Conservation (phyloP, 2,797 vertebrate species). For the Sebastolobus altivelis region DNA sequence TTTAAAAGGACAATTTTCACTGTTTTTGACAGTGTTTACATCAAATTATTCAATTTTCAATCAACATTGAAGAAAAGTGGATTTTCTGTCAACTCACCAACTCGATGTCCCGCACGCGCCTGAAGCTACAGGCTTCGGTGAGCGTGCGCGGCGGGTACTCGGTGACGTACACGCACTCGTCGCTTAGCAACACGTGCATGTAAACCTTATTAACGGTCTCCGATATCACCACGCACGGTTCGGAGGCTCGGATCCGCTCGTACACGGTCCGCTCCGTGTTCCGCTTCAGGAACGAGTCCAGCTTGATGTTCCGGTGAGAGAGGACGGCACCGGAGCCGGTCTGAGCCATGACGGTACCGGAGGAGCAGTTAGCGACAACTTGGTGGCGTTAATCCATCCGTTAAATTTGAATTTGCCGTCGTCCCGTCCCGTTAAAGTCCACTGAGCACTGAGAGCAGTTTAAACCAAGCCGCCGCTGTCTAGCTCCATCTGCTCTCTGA, state of each 20-base stretch:
- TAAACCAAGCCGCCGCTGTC: neutral
- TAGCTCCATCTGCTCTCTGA: constrained; percentile 34
- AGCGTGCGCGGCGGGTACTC: constrained; percentile 85
- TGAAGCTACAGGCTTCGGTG: constrained; percentile 73
- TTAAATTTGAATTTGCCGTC: no score
- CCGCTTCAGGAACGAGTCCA: constrained; percentile 87
- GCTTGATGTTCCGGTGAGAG: constrained; percentile 72
- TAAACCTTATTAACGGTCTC: constrained; percentile 76
- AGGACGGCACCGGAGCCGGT: constrained; percentile 44
- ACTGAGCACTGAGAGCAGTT: constrained; percentile 13
- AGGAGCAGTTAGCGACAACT: neutral
- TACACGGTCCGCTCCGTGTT: constrained; percentile 78
- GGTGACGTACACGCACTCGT: constrained; percentile 83
- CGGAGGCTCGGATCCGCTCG: constrained; percentile 82
- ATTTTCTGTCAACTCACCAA: constrained; percentile 80
- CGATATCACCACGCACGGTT: constrained; percentile 85
- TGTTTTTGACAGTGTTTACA: no score
- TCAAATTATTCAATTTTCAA: no score
- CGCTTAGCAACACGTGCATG: constrained; percentile 86
- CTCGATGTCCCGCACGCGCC: constrained; percentile 81
- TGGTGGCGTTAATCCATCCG: neutral
- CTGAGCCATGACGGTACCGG: constrained; percentile 70
- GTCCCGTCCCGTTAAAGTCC: neutral
- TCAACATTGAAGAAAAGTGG: neutral
- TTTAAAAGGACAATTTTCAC: no score